phyloP scores from a whole-genome alignment of 2,888 invertebrate species.

The Napeogenes sylphis region DNA sequence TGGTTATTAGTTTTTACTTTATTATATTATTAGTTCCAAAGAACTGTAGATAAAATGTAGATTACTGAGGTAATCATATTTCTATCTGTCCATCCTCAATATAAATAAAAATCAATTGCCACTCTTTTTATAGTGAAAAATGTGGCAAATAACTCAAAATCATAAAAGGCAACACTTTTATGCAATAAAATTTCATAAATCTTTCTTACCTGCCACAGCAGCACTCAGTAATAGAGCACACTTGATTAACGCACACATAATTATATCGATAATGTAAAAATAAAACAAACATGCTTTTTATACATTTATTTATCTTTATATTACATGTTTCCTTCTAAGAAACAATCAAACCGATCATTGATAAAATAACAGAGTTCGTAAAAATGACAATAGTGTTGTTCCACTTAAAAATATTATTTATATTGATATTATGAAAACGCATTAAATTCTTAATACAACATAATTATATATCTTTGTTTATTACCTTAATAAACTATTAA shows the following conservation, averaged over 20 bases:
- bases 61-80: too few species aligned
- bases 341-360: conserved; percentile 28
- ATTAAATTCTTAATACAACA: too few species aligned
- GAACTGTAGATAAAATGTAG: too few species aligned
- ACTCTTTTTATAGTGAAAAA: too few species aligned
- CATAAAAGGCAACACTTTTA: too few species aligned
- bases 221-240: conserved; percentile 49
- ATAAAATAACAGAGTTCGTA: conserved; percentile 35
- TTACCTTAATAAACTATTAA: too few species aligned
- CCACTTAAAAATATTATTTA: background rate
- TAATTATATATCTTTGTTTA: too few species aligned
- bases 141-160: too few species aligned
- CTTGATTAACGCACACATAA: conserved; percentile 49
- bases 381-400: conserved; percentile 34
- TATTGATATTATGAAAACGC: background rate
- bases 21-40: too few species aligned
- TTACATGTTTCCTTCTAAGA: conserved; percentile 34
- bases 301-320: conserved; percentile 48
- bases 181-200: background rate
- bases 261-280: conserved; percentile 26
- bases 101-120: too few species aligned
- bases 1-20: too few species aligned
- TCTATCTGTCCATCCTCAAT: too few species aligned
- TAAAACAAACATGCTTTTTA: conserved; percentile 40
- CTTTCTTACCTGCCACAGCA: conserved; percentile 54